Percentiles rank a stretch among this genome's conserved stretches.
These are phyloP conservation scores for Pimpla rufipes DNA, from an alignment of 2,888 invertebrate species.

Conservation along the genomic window DNA sequence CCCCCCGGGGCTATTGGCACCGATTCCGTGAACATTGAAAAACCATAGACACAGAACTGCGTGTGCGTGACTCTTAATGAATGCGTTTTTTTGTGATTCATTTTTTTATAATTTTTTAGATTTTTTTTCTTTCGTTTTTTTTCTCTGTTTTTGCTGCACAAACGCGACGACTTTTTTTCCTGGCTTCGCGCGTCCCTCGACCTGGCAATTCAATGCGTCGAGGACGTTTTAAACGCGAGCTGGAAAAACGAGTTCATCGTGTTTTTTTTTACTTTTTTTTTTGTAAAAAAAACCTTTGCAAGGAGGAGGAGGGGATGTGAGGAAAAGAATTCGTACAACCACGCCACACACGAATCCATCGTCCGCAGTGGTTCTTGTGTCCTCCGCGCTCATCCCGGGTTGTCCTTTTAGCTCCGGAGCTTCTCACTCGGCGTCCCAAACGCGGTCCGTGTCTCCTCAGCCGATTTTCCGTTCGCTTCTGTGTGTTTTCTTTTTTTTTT, in stretches of 20 bases:
- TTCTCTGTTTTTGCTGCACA: slow-evolving; percentile 7
- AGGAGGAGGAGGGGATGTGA: not conserved
- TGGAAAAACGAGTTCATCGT: not conserved
- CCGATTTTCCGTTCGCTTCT: slow-evolving; percentile 17
- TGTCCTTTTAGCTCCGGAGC: slow-evolving; percentile 4
- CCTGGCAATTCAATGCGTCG: not conserved
- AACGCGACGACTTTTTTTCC: slow-evolving; percentile 21
- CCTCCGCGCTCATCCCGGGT: slow-evolving; percentile 22
- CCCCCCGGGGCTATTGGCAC: slow-evolving; percentile 63
- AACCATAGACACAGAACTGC: slow-evolving; percentile 63
- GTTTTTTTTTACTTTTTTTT: not conserved
- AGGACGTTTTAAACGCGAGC: not conserved
- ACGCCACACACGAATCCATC: slow-evolving; percentile 41
- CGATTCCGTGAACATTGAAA: slow-evolving; percentile 61
- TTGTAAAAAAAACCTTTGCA: not conserved
- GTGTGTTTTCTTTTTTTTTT: slow-evolving; percentile 61
- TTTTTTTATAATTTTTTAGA: slow-evolving; percentile 28
- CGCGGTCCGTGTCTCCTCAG: not conserved
- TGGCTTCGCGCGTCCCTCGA: not conserved
- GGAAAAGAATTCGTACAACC: slow-evolving; percentile 32
- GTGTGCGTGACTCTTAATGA: slow-evolving; percentile 59
- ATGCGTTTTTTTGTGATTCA: slow-evolving; percentile 52
- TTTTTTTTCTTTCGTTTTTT: slow-evolving; percentile 48
- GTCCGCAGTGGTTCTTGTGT: slow-evolving; percentile 38
- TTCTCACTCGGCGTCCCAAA: slow-evolving; percentile 9